phyloP scores from a whole-genome alignment of 2,113 vertebrate genomes.

The Pelecanoides urinatrix region DNA sequence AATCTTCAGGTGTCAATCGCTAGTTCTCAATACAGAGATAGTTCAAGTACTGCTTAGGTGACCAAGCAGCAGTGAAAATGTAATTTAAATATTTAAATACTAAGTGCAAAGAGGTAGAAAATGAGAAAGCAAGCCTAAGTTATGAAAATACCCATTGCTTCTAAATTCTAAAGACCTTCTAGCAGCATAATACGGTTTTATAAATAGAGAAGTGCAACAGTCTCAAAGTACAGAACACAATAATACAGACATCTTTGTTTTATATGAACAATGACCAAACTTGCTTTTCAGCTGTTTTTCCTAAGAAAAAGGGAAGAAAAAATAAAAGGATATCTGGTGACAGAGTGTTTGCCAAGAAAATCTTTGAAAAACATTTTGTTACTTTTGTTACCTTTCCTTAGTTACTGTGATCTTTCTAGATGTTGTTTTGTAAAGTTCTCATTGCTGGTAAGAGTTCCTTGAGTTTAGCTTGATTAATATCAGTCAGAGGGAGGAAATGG shows the following conservation, averaged over 20 bases:
- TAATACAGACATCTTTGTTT: not conserved
- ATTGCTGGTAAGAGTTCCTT: not conserved
- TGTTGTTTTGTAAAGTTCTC: not conserved
- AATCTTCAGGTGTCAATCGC: not conserved
- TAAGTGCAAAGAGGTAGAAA: not conserved
- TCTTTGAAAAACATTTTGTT: not conserved
- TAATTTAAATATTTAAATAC: not conserved
- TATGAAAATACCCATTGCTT: not conserved
- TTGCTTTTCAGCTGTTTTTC: not conserved
- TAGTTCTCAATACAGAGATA: not conserved
- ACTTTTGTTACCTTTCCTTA: not conserved
- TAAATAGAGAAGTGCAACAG: not conserved
- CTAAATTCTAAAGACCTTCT: not conserved
- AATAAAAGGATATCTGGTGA: not conserved
- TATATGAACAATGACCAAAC: rapidly evolving
- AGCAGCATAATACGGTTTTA: not conserved
- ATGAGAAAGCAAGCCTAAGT: not conserved
- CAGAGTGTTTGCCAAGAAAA: not conserved
- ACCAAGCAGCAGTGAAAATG: not conserved
- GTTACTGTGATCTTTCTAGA: not conserved
- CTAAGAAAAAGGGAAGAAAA: not conserved
- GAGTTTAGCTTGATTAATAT: not conserved
- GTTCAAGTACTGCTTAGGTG: not conserved
- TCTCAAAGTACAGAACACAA: not conserved
- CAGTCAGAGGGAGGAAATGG: not conserved